Conservation (phyloP, 2,888 invertebrate species). For the Lasioglossum vierecki region DNA sequence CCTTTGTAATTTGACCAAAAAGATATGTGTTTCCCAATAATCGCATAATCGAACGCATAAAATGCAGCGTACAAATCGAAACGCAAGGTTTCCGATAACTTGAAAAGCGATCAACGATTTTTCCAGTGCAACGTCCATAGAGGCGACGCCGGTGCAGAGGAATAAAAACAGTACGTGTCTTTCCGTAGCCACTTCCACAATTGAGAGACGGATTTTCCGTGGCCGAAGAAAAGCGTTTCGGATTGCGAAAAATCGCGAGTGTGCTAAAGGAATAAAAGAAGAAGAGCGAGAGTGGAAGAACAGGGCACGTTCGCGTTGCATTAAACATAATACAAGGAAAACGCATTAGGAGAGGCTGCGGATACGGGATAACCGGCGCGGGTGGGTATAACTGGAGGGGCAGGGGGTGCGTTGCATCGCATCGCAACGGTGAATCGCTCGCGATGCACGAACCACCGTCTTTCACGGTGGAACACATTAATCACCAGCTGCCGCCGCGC, state of each 20-base stretch:
- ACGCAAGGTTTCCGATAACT: background rate
- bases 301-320: slow-evolving; percentile 36
- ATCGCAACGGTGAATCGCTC: too few relatives aligned
- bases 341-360: slow-evolving; percentile 47
- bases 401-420: background rate
- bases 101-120: background rate
- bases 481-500: slow-evolving; percentile 40
- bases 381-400: background rate
- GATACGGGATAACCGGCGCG: background rate
- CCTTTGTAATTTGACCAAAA: too few relatives aligned
- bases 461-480: slow-evolving; percentile 38
- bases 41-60: too few relatives aligned
- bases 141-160: too few relatives aligned
- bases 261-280: background rate
- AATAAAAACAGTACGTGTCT: slow-evolving; percentile 15
- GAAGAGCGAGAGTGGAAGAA: background rate
- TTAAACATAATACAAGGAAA: slow-evolving; percentile 49
- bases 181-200: background rate
- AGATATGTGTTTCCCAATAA: too few relatives aligned
- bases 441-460: slow-evolving; percentile 7
- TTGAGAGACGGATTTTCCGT: background rate
- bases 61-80: too few relatives aligned
- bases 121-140: background rate
- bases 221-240: background rate
- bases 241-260: background rate